Conservation (phyloP, 2,113 vertebrate species). For the Trogon surrucura region DNA sequence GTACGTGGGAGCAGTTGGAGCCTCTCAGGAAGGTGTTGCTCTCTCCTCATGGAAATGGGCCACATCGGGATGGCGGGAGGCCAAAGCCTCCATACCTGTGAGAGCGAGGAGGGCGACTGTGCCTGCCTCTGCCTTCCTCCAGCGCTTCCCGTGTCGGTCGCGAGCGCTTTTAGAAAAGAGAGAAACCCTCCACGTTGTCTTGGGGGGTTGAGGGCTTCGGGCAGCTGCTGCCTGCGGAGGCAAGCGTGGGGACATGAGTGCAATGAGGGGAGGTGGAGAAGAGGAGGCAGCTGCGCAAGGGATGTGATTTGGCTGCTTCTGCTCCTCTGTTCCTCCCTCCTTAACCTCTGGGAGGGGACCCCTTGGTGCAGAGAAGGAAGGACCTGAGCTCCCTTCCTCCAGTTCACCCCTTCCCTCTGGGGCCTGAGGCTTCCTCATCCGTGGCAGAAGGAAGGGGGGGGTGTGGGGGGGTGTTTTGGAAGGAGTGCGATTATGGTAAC, state of each 20-base stretch:
- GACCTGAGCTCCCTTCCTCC: neutral
- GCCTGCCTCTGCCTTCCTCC: neutral
- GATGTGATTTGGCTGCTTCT: neutral
- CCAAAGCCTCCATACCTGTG: neutral
- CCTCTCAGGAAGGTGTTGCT: neutral
- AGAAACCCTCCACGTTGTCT: neutral
- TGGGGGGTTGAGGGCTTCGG: neutral
- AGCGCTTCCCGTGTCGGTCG: neutral
- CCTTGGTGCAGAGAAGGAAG: neutral
- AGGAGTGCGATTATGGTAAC: neutral
- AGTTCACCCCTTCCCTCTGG: neutral
- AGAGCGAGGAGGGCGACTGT: neutral
- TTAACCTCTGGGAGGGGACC: neutral
- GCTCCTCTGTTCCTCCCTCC: neutral
- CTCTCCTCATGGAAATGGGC: neutral
- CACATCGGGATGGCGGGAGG: accelerated
- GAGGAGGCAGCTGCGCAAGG: neutral
- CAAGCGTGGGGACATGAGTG: neutral
- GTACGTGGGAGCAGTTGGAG: neutral
- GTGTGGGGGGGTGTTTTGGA: neutral
- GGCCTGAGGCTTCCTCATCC: accelerated
- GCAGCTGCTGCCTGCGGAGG: neutral
- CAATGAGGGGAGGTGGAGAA: neutral
- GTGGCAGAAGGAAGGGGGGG: neutral
- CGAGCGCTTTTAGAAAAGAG: constrained; percentile 17